These are phyloP conservation scores for Laticauda laticaudata DNA, from an alignment of 2,113 vertebrate species.

Conservation along the genomic window DNA sequence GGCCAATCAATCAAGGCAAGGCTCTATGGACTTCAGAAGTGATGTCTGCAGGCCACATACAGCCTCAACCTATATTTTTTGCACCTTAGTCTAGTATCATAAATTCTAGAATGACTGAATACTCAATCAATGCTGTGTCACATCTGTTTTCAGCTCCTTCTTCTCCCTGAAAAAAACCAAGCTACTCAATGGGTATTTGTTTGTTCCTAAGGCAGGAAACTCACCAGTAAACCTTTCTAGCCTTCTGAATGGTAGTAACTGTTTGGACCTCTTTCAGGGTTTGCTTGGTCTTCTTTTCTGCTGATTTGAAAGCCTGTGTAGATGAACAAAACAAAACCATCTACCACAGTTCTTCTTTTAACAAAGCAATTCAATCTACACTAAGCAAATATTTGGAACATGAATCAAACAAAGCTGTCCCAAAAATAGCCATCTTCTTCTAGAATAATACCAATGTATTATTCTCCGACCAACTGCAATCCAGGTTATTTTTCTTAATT, in stretches of 20 bases:
- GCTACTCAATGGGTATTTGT: fast-evolving
- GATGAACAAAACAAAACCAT: background rate
- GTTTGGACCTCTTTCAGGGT: conserved; percentile 96
- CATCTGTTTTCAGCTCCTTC: too few relatives aligned
- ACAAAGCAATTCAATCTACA: too few relatives aligned
- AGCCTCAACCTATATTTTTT: background rate
- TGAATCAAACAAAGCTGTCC: background rate
- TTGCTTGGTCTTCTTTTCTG: conserved; percentile 97
- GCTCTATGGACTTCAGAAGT: background rate
- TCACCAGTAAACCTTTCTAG: conserved; percentile 97
- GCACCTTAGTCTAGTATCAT: background rate
- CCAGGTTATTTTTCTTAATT: background rate
- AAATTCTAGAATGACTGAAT: background rate
- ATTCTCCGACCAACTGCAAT: background rate
- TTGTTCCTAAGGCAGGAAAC: conserved; percentile 31
- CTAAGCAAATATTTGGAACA: too few relatives aligned
- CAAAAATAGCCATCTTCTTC: background rate
- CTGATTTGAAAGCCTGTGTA: conserved; percentile 92
- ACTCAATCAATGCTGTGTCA: background rate
- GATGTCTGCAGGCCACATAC: background rate
- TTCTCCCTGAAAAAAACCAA: background rate
- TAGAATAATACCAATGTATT: background rate
- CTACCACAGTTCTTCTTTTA: background rate
- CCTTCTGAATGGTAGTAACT: conserved; percentile 95
- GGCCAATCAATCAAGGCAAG: background rate